Evolutionary conservation across 2,888 invertebrate genomes (phyloP).

Genomic region (Melikaiella ostensackeni): DNA sequence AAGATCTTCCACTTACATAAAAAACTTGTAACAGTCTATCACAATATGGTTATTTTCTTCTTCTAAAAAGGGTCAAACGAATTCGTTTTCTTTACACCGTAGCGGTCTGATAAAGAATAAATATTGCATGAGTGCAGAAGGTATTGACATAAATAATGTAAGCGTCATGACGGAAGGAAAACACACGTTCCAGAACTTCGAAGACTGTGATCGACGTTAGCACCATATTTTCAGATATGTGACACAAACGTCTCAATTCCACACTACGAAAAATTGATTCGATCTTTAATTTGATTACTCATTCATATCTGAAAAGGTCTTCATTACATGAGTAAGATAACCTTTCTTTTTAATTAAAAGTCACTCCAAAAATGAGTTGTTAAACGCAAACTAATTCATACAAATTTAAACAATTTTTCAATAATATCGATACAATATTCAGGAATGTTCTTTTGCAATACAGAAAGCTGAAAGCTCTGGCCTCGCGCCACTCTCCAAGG

Average conservation of each 20-base stretch:
- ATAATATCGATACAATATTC: background rate
- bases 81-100: conserved; percentile 42
- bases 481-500: conserved; percentile 25
- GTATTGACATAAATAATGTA: conserved; percentile 65
- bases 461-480: conserved; percentile 22
- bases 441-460: background rate
- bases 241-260: background rate
- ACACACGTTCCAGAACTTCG: conserved; percentile 41
- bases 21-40: background rate
- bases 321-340: background rate
- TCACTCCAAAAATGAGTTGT: too few relatives aligned
- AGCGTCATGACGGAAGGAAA: conserved; percentile 55
- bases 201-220: background rate
- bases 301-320: background rate
- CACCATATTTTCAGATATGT: background rate
- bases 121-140: conserved; percentile 65
- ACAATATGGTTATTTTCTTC: background rate
- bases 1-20: background rate
- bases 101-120: conserved; percentile 52
- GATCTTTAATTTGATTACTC: background rate
- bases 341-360: too few relatives aligned
- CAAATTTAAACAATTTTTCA: background rate
- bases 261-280: background rate
- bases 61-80: conserved; percentile 35
- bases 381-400: too few relatives aligned